phyloP scores from a whole-genome alignment of 2,113 vertebrate species.

The Tupaia tana region DNA sequence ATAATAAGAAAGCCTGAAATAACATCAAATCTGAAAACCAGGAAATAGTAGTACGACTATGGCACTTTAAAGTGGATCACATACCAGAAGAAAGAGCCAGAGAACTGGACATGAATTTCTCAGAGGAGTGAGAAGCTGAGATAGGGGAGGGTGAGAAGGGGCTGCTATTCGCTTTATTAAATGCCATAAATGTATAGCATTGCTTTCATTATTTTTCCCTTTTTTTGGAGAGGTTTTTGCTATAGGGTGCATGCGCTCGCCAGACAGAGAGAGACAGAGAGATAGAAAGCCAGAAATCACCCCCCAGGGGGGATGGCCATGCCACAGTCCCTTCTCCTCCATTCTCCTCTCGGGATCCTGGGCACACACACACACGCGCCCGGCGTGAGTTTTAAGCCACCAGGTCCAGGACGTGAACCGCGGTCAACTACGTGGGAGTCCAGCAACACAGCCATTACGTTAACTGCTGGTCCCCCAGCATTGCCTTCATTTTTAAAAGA shows the following conservation, averaged over 20 bases:
- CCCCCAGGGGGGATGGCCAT: no score
- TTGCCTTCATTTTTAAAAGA: background rate
- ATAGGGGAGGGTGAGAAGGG: background rate
- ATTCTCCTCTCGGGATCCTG: no score
- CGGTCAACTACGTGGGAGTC: no score
- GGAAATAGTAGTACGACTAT: background rate
- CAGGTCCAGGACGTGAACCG: no score
- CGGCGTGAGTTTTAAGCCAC: no score
- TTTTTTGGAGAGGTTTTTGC: background rate
- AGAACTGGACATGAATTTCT: background rate
- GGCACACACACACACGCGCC: no score
- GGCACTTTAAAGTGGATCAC: constrained; percentile 11
- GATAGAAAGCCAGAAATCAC: no score
- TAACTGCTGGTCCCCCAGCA: no score
- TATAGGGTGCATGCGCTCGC: no score
- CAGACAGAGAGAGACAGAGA: no score
- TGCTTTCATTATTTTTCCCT: background rate
- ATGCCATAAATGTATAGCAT: background rate
- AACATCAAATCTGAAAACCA: constrained; percentile 35
- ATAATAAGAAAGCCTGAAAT: constrained; percentile 39
- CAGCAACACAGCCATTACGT: no score
- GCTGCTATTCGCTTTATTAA: background rate
- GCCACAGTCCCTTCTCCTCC: no score
- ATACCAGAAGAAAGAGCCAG: constrained; percentile 1
- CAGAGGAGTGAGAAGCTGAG: background rate